phyloP scores from a whole-genome alignment of 2,888 invertebrate species.

The Eupithecia vulgata region DNA sequence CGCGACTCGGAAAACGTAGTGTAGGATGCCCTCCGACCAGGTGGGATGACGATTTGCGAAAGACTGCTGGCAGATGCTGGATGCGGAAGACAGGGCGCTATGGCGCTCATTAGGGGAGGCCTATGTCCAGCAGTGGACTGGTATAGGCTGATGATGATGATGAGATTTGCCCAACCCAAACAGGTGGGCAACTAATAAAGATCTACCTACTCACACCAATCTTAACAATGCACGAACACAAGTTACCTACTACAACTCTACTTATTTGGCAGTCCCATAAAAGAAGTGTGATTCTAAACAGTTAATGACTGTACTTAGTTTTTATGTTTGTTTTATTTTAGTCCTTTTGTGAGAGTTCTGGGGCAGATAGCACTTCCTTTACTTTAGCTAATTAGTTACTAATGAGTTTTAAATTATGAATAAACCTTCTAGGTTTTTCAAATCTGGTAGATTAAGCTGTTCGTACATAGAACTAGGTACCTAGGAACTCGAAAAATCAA shows the following conservation, averaged over 20 bases:
- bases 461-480: background rate
- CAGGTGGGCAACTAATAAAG: background rate
- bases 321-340: slow-evolving; percentile 12
- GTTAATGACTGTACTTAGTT: slow-evolving; percentile 22
- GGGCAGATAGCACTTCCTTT: background rate
- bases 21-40: too few relatives aligned
- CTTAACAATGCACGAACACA: background rate
- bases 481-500: background rate
- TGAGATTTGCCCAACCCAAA: background rate
- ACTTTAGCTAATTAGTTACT: background rate
- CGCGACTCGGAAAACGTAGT: too few relatives aligned
- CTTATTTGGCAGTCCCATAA: background rate
- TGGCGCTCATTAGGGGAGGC: too few relatives aligned
- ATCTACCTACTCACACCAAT: background rate
- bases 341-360: background rate
- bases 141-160: too few relatives aligned
- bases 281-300: slow-evolving; percentile 12
- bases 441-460: background rate
- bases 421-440: background rate
- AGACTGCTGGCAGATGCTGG: too few relatives aligned
- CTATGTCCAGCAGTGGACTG: too few relatives aligned
- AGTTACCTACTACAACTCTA: background rate
- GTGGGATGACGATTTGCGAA: too few relatives aligned
- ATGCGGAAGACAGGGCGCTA: too few relatives aligned
- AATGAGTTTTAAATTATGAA: background rate